Evolutionary conservation across 2,888 invertebrate genomes (phyloP).

Genomic region (Ypsolopha sequella): DNA sequence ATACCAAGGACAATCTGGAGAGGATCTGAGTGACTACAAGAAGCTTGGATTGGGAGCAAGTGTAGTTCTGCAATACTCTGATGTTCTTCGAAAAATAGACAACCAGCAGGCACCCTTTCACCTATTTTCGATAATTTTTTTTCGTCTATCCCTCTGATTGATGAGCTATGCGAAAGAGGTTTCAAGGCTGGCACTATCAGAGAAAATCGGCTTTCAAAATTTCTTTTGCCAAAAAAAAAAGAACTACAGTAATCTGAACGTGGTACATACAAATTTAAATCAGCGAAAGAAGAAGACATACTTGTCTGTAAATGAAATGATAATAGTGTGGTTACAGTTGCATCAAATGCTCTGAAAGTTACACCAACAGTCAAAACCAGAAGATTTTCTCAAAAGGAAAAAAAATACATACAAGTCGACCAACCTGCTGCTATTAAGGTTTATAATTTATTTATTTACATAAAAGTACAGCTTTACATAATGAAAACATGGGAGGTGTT

Average conservation of each 20-base stretch:
- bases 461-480: too few relatives aligned
- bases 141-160: background rate
- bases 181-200: background rate
- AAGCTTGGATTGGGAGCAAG: background rate
- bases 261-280: background rate
- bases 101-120: background rate
- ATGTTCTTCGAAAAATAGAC: background rate
- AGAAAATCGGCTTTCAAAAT: background rate
- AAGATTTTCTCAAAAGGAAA: slow-evolving; percentile 4
- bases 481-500: slow-evolving; percentile 5
- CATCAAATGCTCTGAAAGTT: background rate
- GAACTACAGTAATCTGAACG: background rate
- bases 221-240: background rate
- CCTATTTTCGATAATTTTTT: too few relatives aligned
- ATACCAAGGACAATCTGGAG: slow-evolving; percentile 1
- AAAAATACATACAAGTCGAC: slow-evolving; percentile 1
- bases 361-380: background rate
- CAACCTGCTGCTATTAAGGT: slow-evolving; percentile 2
- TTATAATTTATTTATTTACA: too few relatives aligned
- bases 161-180: background rate
- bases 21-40: background rate
- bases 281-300: too few relatives aligned
- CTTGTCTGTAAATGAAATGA: slow-evolving; percentile 3
- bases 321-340: slow-evolving; percentile 2
- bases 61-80: background rate